phyloP scores from a whole-genome alignment of 2,113 vertebrate species.

The Todiramphus saurophagus region DNA sequence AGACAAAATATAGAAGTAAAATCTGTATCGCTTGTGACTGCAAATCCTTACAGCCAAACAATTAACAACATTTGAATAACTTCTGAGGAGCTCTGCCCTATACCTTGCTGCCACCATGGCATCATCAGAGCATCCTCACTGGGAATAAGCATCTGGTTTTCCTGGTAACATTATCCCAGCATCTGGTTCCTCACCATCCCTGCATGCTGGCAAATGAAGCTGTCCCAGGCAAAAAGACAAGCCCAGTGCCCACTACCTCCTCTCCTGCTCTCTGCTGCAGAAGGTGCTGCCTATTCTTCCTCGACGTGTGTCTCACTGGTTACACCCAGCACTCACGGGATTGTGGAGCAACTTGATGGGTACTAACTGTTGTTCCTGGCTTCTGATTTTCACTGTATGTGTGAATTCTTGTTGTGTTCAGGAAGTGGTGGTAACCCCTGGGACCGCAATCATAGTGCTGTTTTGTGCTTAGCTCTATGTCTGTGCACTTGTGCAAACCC shows the following conservation, averaged over 20 bases:
- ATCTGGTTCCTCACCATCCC: not conserved
- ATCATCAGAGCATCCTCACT: not conserved
- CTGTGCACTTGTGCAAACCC: slow-evolving; percentile 16
- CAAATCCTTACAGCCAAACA: not conserved
- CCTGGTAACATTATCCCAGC: not conserved
- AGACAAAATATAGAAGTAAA: not conserved
- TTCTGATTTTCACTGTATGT: slow-evolving; percentile 17
- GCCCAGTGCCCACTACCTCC: not conserved
- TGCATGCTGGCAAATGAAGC: not conserved
- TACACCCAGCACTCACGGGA: not conserved
- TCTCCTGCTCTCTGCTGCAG: rapidly evolving
- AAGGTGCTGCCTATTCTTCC: not conserved
- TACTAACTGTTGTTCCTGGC: slow-evolving; percentile 37
- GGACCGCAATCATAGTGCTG: slow-evolving; percentile 27
- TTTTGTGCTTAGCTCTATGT: not conserved
- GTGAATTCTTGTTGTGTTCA: slow-evolving; percentile 11
- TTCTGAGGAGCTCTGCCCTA: not conserved
- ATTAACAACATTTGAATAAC: not conserved
- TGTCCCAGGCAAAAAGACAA: not conserved
- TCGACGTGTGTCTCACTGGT: not conserved
- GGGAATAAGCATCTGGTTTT: not conserved
- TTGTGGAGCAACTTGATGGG: not conserved
- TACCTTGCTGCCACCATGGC: not conserved
- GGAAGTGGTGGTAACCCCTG: slow-evolving; percentile 44
- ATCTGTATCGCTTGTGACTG: not conserved